phyloP scores from a whole-genome alignment of 2,888 invertebrate genomes.

The Diarsia brunnea region DNA sequence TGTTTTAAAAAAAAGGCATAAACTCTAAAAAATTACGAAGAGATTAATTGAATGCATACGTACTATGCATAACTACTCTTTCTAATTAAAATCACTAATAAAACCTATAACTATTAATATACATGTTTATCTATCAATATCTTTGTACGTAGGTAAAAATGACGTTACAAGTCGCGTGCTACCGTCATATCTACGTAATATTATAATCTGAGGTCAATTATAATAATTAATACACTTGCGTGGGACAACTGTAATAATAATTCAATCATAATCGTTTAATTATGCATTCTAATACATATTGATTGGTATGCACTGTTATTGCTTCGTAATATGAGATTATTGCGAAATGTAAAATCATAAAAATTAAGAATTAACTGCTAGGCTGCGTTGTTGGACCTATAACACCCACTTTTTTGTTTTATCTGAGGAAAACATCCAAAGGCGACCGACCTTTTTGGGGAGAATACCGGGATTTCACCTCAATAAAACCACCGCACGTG shows the following conservation, averaged over 20 bases:
- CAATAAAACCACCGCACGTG: too few relatives aligned
- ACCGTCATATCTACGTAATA: slow-evolving; percentile 11
- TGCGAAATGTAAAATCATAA: neutral
- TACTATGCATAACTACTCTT: too few relatives aligned
- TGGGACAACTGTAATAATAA: slow-evolving; percentile 24
- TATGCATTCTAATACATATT: slow-evolving; percentile 35
- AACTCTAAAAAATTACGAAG: neutral
- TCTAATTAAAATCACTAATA: neutral
- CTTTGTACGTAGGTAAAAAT: slow-evolving; percentile 3
- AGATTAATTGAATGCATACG: too few relatives aligned
- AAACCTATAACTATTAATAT: neutral
- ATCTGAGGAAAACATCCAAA: too few relatives aligned
- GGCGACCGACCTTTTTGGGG: too few relatives aligned
- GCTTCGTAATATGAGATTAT: neutral
- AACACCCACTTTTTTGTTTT: too few relatives aligned
- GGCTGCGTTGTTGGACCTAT: neutral
- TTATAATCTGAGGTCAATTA: slow-evolving; percentile 25
- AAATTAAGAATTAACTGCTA: neutral
- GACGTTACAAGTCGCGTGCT: slow-evolving; percentile 16
- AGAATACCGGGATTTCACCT: too few relatives aligned
- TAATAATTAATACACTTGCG: slow-evolving; percentile 29
- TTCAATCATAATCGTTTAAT: slow-evolving; percentile 30
- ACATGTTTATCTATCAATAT: neutral
- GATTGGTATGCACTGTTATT: slow-evolving; percentile 25
- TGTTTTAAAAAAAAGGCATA: too few relatives aligned